phyloP scores from a whole-genome alignment of 92 coral and sea anemone species.

The Palythoa grandiflora region DNA sequence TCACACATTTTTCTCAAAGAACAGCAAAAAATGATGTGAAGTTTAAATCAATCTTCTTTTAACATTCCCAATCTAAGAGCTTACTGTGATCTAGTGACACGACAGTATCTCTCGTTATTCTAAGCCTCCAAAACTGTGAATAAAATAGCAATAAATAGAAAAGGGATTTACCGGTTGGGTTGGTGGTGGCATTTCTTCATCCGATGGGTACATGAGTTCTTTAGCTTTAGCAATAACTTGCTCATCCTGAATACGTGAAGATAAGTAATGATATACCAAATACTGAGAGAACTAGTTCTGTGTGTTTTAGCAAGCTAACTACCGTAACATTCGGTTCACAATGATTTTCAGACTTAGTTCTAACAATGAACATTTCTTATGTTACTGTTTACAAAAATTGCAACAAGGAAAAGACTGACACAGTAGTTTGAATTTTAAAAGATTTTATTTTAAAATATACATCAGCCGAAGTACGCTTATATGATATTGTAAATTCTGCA shows the following conservation, averaged over 20 bases:
- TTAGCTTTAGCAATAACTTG: constrained; percentile 80
- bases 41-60: no score
- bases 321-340: background rate
- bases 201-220: constrained; percentile 68
- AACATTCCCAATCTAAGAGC: no score
- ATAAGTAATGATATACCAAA: background rate
- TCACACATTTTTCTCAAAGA: no score
- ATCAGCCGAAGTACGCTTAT: no score
- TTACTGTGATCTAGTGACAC: no score
- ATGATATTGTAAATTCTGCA: no score
- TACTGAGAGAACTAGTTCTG: background rate
- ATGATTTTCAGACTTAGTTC: background rate
- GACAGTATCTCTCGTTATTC: background rate
- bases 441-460: no score
- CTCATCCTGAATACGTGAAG: constrained; percentile 69
- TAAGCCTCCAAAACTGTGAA: background rate
- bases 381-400: no score
- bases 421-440: no score
- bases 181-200: constrained; percentile 72
- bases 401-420: no score
- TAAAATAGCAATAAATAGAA: background rate
- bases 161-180: constrained; percentile 54
- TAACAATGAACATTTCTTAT: no score
- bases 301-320: background rate
- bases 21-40: no score